These are phyloP conservation scores for Gastrophryne carolinensis DNA, from an alignment of 2,797 vertebrate species.

Conservation along the genomic window DNA sequence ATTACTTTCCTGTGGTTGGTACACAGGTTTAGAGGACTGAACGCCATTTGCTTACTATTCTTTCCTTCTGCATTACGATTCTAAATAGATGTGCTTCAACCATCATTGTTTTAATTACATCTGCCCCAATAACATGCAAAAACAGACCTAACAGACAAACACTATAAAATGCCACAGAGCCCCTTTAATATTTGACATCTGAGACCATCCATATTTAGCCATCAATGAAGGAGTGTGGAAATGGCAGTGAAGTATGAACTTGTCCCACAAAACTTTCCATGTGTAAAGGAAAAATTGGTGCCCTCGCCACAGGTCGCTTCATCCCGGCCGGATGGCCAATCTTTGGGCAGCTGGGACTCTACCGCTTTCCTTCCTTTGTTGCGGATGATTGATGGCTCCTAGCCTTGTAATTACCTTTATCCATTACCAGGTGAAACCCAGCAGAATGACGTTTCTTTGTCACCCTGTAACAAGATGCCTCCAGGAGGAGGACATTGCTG, in stretches of 20 bases:
- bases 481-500: not conserved
- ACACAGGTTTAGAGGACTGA: too few relatives aligned
- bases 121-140: too few relatives aligned
- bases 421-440: slow-evolving; percentile 31
- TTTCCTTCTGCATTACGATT: too few relatives aligned
- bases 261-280: not conserved
- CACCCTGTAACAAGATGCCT: not conserved
- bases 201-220: not conserved
- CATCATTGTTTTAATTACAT: too few relatives aligned
- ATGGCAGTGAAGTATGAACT: not conserved
- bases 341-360: slow-evolving; percentile 11
- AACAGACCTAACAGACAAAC: too few relatives aligned
- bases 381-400: slow-evolving; percentile 38
- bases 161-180: too few relatives aligned
- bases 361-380: slow-evolving; percentile 27
- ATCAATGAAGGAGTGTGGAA: too few relatives aligned
- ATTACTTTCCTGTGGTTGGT: too few relatives aligned
- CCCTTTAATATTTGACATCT: not conserved
- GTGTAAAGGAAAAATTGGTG: not conserved
- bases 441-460: not conserved
- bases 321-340: slow-evolving; percentile 1
- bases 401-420: slow-evolving; percentile 29
- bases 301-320: slow-evolving; percentile 23
- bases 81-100: too few relatives aligned
- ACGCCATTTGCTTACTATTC: too few relatives aligned